These are phyloP conservation scores for Echiichthys vipera DNA, from an alignment of 2,797 vertebrate species.

Conservation along the genomic window DNA sequence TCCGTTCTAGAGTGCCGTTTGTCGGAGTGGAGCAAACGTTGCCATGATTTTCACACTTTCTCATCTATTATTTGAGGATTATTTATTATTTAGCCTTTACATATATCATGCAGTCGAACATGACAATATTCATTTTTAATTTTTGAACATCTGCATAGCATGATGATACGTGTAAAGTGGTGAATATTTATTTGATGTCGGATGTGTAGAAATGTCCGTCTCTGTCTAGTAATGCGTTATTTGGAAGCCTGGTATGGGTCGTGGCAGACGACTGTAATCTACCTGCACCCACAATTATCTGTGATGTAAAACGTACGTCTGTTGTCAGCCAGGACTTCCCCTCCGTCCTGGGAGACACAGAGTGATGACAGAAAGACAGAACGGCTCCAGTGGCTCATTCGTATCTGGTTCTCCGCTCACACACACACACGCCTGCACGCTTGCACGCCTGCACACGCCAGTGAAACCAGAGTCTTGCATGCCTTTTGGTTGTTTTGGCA, in stretches of 20 bases:
- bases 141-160: neutral
- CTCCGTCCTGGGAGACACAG: conserved; percentile 23
- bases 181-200: neutral
- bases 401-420: conserved; percentile 42
- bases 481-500: conserved; percentile 50
- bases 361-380: conserved; percentile 43
- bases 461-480: conserved; percentile 26
- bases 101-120: neutral
- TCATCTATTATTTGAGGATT: conserved; percentile 27
- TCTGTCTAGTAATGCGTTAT: neutral
- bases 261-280: conserved; percentile 22
- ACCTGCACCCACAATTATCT: conserved; percentile 12
- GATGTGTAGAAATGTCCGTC: neutral
- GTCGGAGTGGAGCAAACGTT: neutral
- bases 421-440: neutral
- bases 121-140: neutral
- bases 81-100: conserved; percentile 33
- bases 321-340: conserved; percentile 14
- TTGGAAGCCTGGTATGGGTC: neutral
- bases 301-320: conserved; percentile 10
- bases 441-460: conserved; percentile 14
- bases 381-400: conserved; percentile 23
- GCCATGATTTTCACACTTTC: conserved; percentile 12
- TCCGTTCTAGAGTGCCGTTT: neutral
- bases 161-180: neutral